Conservation (phyloP, 2,888 invertebrate genomes). For the Brachyptera risi region DNA sequence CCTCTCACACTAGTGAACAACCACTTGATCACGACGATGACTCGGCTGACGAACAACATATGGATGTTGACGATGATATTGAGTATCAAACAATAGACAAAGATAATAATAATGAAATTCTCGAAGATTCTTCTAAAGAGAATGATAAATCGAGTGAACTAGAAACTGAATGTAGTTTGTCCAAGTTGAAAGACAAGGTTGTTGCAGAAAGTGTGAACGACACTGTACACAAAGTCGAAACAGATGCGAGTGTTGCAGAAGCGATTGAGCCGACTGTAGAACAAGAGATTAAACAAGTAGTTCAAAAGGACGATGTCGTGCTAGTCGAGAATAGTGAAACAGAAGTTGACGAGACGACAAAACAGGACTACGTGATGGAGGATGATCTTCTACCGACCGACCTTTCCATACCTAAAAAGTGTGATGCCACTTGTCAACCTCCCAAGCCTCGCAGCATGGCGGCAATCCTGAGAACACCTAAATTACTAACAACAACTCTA, state of each 20-base stretch:
- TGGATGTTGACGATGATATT: neutral
- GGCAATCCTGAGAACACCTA: conserved; percentile 13
- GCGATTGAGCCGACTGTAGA: conserved; percentile 4
- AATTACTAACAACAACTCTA: conserved; percentile 3
- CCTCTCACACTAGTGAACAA: neutral
- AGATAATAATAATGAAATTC: neutral
- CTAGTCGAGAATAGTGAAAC: neutral
- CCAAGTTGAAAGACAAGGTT: neutral
- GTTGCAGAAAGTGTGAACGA: neutral
- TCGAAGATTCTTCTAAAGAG: neutral
- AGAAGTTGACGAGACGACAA: neutral
- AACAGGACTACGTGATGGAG: neutral
- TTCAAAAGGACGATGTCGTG: conserved; percentile 17
- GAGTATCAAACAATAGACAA: neutral
- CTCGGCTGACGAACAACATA: neutral
- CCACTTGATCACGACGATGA: neutral
- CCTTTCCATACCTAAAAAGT: conserved; percentile 28
- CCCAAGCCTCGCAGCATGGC: neutral
- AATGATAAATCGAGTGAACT: neutral
- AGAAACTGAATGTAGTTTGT: neutral
- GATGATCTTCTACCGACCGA: conserved; percentile 24
- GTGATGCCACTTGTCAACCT: neutral
- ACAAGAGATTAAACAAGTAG: neutral
- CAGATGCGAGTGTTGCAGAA: neutral
- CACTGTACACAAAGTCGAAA: conserved; percentile 1